These are phyloP conservation scores for Ectropis crepuscularia DNA, from an alignment of 2,888 invertebrate species.

Conservation along the genomic window DNA sequence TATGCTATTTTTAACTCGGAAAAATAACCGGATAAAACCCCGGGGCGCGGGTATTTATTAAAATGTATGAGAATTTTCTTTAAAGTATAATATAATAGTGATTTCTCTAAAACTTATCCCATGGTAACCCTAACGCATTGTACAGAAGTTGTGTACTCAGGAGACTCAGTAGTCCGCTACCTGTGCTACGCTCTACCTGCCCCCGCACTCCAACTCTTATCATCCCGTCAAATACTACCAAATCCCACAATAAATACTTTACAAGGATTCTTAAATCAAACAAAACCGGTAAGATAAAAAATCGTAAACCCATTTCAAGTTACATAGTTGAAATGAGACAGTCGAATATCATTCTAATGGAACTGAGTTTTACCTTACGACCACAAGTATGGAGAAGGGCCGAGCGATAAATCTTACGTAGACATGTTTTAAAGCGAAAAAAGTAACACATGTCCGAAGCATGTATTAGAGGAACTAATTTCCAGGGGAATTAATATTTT, in stretches of 20 bases:
- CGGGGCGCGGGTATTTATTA: no score
- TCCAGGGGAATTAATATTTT: slow-evolving; percentile 73
- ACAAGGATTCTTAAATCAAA: slow-evolving; percentile 68
- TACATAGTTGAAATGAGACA: slow-evolving; percentile 34
- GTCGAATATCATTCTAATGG: slow-evolving; percentile 52
- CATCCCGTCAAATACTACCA: slow-evolving; percentile 72
- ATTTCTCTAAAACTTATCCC: background rate
- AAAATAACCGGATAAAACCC: no score
- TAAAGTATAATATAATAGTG: background rate
- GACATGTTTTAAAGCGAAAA: slow-evolving; percentile 81
- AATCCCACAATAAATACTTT: slow-evolving; percentile 68
- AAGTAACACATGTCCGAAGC: slow-evolving; percentile 81
- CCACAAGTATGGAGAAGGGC: slow-evolving; percentile 70
- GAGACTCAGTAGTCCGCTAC: slow-evolving; percentile 77
- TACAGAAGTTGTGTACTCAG: slow-evolving; percentile 75
- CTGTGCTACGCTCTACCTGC: slow-evolving; percentile 79
- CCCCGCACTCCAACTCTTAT: slow-evolving; percentile 64
- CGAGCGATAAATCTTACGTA: slow-evolving; percentile 75
- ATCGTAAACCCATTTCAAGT: slow-evolving; percentile 38
- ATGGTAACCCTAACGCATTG: slow-evolving; percentile 44
- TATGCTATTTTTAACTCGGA: no score
- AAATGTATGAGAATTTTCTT: no score
- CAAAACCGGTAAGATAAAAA: slow-evolving; percentile 61
- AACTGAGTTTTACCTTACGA: slow-evolving; percentile 65
- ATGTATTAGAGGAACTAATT: slow-evolving; percentile 84